Conservation (phyloP, 2,113 vertebrate genomes). For the Nothocercus julius region DNA sequence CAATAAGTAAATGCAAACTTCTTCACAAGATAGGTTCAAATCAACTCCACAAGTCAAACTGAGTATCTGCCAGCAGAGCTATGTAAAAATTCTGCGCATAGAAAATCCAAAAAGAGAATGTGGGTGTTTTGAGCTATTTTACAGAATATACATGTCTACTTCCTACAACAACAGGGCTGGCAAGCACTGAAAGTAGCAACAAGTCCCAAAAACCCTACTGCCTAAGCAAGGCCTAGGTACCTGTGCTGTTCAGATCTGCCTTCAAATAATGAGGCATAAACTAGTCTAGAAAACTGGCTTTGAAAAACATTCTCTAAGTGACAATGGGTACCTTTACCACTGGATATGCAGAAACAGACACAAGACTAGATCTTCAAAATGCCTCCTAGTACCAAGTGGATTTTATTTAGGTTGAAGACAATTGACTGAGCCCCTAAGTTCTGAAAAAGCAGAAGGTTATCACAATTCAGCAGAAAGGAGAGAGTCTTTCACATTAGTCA, state of each 20-base stretch:
- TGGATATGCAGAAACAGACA: background rate
- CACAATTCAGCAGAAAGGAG: background rate
- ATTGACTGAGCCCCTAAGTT: background rate
- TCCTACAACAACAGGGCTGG: background rate
- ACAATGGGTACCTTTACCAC: background rate
- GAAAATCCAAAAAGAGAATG: background rate
- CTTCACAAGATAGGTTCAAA: background rate
- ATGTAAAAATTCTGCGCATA: background rate
- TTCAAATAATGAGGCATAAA: background rate
- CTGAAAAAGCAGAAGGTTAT: background rate
- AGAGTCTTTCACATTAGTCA: fast-evolving
- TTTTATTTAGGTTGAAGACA: background rate
- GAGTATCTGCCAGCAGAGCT: background rate
- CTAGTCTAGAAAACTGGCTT: background rate
- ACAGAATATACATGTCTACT: background rate
- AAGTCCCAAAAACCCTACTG: background rate
- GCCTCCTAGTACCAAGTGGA: background rate
- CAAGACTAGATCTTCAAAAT: background rate
- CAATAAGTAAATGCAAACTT: fast-evolving
- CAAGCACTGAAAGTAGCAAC: background rate
- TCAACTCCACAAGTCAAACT: background rate
- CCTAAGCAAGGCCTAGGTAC: background rate
- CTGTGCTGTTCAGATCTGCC: background rate
- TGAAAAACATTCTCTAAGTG: background rate
- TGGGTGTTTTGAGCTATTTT: background rate